A percentile compares a stretch with the other conserved stretches of the same genome.
Conservation (phyloP, 2,888 invertebrate species). For the Calephelis perditalis region DNA sequence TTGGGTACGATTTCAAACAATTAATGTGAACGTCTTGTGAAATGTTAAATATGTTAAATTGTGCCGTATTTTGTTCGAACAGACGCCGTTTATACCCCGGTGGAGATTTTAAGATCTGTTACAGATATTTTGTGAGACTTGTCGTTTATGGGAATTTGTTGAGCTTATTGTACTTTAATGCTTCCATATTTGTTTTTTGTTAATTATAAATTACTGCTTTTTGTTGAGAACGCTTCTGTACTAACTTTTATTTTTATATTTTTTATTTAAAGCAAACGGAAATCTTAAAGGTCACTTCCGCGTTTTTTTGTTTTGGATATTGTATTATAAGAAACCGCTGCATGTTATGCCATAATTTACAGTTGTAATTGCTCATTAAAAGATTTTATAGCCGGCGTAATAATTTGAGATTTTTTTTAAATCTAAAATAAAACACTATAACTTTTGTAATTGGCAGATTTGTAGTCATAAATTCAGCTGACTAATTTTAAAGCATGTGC, state of each 20-base stretch:
- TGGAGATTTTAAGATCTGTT: background rate
- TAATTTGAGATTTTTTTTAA: too few species aligned
- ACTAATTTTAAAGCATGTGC: background rate
- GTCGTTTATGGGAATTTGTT: background rate
- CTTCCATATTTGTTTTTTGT: background rate
- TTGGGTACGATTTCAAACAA: slow-evolving; percentile 71
- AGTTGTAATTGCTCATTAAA: too few species aligned
- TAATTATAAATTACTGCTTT: background rate
- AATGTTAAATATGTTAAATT: slow-evolving; percentile 26
- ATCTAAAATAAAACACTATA: too few species aligned
- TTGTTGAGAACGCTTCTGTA: background rate
- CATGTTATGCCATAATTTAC: too few species aligned
- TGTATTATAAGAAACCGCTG: too few species aligned
- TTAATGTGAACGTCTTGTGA: slow-evolving; percentile 31
- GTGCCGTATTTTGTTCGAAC: slow-evolving; percentile 1
- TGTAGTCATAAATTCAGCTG: too few species aligned
- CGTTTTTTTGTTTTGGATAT: too few species aligned
- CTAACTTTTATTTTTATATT: slow-evolving; percentile 1
- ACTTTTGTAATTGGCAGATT: too few species aligned
- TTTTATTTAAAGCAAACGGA: too few species aligned
- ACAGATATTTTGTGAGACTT: slow-evolving; percentile 1
- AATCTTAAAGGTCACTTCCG: too few species aligned
- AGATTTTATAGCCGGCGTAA: too few species aligned
- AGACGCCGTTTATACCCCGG: background rate
- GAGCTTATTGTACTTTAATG: background rate